These are phyloP conservation scores for Akabosia matsudoensis DNA, from an alignment of 1,140 invertebrate genomes.

Conservation along the genomic window DNA sequence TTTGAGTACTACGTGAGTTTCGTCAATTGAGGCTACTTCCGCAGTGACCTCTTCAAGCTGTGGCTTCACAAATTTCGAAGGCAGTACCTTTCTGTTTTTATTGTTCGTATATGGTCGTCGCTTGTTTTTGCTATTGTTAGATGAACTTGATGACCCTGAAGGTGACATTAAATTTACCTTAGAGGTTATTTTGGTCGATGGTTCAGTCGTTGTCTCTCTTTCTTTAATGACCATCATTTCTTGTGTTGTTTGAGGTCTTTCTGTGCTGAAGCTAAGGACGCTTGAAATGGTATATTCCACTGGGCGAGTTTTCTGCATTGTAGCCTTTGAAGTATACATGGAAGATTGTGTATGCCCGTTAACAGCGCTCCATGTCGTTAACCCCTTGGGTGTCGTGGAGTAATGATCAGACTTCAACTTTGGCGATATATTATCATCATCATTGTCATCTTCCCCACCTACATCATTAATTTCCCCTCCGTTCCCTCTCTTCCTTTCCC, in stretches of 20 bases:
- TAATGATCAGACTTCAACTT: constrained; percentile 9
- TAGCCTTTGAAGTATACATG: constrained; percentile 29
- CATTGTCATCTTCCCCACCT: background rate
- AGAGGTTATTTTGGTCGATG: constrained; percentile 26
- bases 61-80: constrained; percentile 43
- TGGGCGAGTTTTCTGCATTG: constrained; percentile 32
- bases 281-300: constrained; percentile 42
- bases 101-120: constrained; percentile 9
- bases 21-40: constrained; percentile 27
- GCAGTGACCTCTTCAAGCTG: constrained; percentile 37
- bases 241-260: constrained; percentile 26
- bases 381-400: constrained; percentile 44
- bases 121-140: background rate
- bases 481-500: background rate
- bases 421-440: background rate
- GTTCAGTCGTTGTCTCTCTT: constrained; percentile 17
- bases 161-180: constrained; percentile 20
- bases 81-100: constrained; percentile 36
- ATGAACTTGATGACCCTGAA: background rate
- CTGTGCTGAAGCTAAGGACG: constrained; percentile 33
- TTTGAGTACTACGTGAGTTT: constrained; percentile 41
- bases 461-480: background rate
- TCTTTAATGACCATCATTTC: constrained; percentile 20
- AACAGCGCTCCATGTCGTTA: constrained; percentile 46
- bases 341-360: constrained; percentile 14